Evolutionary conservation across 2,113 vertebrate species (phyloP).

Genomic region (Montifringilla adamsi): DNA sequence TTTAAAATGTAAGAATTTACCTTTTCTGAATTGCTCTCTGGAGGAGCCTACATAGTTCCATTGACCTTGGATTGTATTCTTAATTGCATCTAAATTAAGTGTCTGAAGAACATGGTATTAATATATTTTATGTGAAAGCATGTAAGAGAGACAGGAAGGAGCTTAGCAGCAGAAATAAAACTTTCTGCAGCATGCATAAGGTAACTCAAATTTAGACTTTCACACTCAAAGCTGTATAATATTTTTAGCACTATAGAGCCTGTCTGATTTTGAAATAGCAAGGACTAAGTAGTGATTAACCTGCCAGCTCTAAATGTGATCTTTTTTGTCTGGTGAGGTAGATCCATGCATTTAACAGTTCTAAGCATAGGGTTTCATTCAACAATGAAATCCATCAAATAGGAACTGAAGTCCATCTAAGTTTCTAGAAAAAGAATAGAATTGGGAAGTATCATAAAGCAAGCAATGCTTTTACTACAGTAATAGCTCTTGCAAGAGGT

Average conservation of each 20-base stretch:
- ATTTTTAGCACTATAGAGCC: neutral
- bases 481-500: neutral
- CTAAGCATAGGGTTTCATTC: neutral
- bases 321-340: neutral
- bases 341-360: neutral
- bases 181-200: neutral
- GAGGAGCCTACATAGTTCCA: neutral
- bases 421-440: neutral
- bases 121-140: neutral
- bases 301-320: neutral
- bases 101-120: neutral
- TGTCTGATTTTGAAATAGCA: neutral
- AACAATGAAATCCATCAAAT: neutral
- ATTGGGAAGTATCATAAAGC: neutral
- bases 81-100: neutral
- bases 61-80: neutral
- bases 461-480: neutral
- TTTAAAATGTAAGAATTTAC: slow-evolving; percentile 20
- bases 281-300: neutral
- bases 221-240: neutral
- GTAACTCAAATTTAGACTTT: neutral
- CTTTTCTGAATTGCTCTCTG: neutral
- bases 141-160: neutral
- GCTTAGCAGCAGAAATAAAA: neutral
- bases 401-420: neutral